A percentile compares a stretch with the other conserved stretches of the same genome.
phyloP scores from a whole-genome alignment of 2,888 invertebrate genomes.

The Epinotia ramella region DNA sequence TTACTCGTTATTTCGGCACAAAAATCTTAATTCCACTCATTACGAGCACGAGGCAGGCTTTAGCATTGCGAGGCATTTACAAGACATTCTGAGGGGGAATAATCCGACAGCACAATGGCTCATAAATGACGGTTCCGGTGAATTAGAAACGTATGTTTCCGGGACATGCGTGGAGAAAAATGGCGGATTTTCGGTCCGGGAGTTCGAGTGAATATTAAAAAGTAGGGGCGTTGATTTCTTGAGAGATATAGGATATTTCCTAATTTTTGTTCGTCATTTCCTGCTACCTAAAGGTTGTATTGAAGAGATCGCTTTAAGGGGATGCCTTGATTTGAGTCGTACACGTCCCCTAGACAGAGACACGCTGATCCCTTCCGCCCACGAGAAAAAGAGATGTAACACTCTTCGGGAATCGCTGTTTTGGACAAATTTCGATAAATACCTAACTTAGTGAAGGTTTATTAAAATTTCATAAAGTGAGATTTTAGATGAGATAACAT shows the following conservation, averaged over 20 bases:
- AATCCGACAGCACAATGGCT: slow-evolving; percentile 71
- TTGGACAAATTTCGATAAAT: too few species aligned
- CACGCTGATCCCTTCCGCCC: too few species aligned
- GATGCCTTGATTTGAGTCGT: too few species aligned
- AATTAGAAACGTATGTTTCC: slow-evolving; percentile 65
- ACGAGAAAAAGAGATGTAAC: too few species aligned
- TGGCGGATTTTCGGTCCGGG: slow-evolving; percentile 18
- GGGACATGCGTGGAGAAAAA: slow-evolving; percentile 57
- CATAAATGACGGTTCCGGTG: slow-evolving; percentile 67
- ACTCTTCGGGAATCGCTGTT: too few species aligned
- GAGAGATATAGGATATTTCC: background rate
- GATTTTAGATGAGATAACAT: too few species aligned
- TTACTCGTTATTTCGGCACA: slow-evolving; percentile 64
- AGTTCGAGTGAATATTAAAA: slow-evolving; percentile 22
- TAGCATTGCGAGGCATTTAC: background rate
- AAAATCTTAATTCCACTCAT: slow-evolving; percentile 77
- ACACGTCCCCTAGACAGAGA: too few species aligned
- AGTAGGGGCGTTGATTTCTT: slow-evolving; percentile 15
- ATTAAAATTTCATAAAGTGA: too few species aligned
- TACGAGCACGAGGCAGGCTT: slow-evolving; percentile 56
- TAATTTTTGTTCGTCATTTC: too few species aligned
- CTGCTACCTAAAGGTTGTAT: too few species aligned
- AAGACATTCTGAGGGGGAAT: slow-evolving; percentile 53
- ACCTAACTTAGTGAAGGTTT: too few species aligned
- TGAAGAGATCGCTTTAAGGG: too few species aligned